Evolutionary conservation across 2,113 vertebrate genomes (phyloP).

Genomic region (Caloenas nicobarica): DNA sequence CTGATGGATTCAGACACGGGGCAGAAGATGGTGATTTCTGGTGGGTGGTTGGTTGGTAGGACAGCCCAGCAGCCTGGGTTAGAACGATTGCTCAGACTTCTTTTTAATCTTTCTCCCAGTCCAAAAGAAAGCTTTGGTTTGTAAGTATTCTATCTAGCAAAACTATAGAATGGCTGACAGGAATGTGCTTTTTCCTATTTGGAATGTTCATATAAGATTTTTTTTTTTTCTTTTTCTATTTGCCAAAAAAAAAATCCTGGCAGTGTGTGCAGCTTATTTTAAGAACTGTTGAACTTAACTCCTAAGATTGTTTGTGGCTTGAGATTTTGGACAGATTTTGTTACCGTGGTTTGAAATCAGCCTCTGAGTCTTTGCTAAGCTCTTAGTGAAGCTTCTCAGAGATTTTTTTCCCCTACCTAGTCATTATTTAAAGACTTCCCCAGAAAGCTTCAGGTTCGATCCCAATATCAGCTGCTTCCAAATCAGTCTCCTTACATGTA

Average conservation of each 20-base stretch:
- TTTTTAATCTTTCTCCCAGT: not conserved
- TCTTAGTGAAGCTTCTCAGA: not conserved
- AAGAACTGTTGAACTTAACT: not conserved
- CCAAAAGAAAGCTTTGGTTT: not conserved
- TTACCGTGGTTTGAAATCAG: not conserved
- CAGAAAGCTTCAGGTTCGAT: not conserved
- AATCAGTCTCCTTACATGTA: conserved; percentile 53
- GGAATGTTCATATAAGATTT: not conserved
- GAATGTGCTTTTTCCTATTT: not conserved
- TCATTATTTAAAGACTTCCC: not conserved
- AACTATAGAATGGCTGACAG: not conserved
- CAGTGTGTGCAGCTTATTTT: not conserved
- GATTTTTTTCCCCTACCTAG: not conserved
- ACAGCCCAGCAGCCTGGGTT: not conserved
- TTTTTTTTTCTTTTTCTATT: not conserved
- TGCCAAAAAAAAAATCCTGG: not conserved
- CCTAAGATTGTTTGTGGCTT: not conserved
- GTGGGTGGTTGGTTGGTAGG: fast-evolving
- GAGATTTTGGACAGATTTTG: not conserved
- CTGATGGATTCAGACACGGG: not conserved
- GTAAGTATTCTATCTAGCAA: not conserved
- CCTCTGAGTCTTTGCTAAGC: not conserved
- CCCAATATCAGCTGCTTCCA: not conserved
- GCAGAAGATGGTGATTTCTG: not conserved
- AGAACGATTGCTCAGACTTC: fast-evolving